Base-by-base conservation (phyloP, 2,888 invertebrate genomes). In the Abrostola triplasia region DNA sequence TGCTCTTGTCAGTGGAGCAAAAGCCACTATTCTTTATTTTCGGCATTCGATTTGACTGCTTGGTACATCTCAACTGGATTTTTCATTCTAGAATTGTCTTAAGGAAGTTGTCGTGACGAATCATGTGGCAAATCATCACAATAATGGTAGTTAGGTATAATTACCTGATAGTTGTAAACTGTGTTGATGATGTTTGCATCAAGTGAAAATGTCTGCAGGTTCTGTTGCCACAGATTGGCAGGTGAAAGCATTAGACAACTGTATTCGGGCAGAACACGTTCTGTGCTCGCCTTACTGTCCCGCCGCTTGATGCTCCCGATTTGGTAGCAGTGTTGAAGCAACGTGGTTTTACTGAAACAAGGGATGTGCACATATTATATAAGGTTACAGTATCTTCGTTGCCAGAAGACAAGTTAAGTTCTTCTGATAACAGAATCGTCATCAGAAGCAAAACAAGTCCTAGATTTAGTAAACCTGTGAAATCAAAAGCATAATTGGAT, bases 181-280 rank as follows among this genome's bases (percentile, higher is more conserved):
- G 98, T 98, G 77, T 96, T 96, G 70, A 98, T 95, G 73, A 98
- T 96, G 84, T 97, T 97, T 10, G 96, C 95, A 88, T 98, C 98
- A 72, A 96, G 95, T 57, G 97, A 96, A 88, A 98, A 98, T 48
- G 96, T 95, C 81, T 97, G 96, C 38, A 96, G 93, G 88, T 97
- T 97, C 86, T 98, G 97, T 78, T 97, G 96, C 99, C 99, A 99
- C 64, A 99, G 95, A 93, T 98, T 98, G 6, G 98, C 98, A 0
- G 99, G 99, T 0, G 99, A 99, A 8, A 99, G 92, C 44, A 98
- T 94, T 36, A 99, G 95, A 89, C 99, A 99, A 88, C 97, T 97
- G 88, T 98, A 99, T 88, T 99, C 98, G 0, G 99, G 99, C 71
- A 99, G 95, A 60, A 98, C 95, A 36, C 92, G 95, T 42, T 96